These are phyloP conservation scores for Bombus haemorrhoidalis DNA, from an alignment of 1,140 invertebrate species.

Conservation along the genomic window DNA sequence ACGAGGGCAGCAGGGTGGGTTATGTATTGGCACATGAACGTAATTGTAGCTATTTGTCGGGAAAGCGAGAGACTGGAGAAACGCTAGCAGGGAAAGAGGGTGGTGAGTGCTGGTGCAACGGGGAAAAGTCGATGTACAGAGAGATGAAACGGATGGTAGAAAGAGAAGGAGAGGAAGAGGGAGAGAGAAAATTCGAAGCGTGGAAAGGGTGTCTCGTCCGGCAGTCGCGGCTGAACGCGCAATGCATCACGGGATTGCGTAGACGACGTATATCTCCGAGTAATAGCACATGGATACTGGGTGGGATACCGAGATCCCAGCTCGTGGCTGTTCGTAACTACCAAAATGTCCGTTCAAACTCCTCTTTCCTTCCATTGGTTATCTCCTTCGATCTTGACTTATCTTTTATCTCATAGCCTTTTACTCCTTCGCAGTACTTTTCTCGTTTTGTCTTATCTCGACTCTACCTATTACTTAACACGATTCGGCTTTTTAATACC, in stretches of 20 bases:
- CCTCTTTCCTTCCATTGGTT: slow-evolving; percentile 32
- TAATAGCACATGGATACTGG: slow-evolving; percentile 68
- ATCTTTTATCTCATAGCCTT: slow-evolving; percentile 18
- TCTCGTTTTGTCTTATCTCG: too few species aligned
- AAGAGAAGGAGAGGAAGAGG: slow-evolving; percentile 15
- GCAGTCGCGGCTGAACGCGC: slow-evolving; percentile 71
- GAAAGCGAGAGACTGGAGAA: slow-evolving; percentile 58
- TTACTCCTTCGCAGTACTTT: background rate
- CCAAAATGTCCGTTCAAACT: slow-evolving; percentile 66
- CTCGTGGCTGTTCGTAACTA: slow-evolving; percentile 36
- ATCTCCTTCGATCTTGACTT: slow-evolving; percentile 20
- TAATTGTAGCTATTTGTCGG: slow-evolving; percentile 79
- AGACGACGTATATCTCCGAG: slow-evolving; percentile 74
- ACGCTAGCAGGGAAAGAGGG: slow-evolving; percentile 44
- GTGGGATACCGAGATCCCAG: slow-evolving; percentile 38
- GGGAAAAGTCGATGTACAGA: slow-evolving; percentile 49
- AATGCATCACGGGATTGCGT: slow-evolving; percentile 78
- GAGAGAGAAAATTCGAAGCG: slow-evolving; percentile 28
- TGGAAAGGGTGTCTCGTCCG: slow-evolving; percentile 67
- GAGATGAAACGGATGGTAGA: slow-evolving; percentile 13
- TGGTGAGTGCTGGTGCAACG: slow-evolving; percentile 21
- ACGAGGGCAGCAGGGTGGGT: slow-evolving; percentile 53
- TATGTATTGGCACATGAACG: slow-evolving; percentile 76
- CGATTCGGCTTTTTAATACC: background rate
- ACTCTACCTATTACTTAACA: slow-evolving; percentile 13